Base-by-base conservation (phyloP, 2,888 invertebrate species). In the Epistrophe eligans region DNA sequence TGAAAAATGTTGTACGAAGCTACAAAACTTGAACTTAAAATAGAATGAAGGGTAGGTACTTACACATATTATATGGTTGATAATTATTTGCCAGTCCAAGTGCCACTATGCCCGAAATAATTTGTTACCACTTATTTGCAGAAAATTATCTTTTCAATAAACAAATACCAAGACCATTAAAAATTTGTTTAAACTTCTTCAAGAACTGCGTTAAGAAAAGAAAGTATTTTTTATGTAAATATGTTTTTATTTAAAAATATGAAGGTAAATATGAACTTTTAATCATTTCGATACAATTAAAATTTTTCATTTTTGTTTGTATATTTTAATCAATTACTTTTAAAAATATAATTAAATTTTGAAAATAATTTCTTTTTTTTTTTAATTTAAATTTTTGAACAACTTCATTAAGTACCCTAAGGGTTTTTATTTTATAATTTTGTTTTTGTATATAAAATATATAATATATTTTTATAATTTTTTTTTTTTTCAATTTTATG, bases 241-340 rank as follows among this genome's bases (percentile, higher is more conserved):
- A 88, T 67, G 32, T 67, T 38, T 88, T 62, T 79, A 88, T 83
- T 88, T 85, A 55, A 85, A 79, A 82, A 77, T 71, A 77, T 82
- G 72, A 43, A 55, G 66, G 67, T 82, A 79, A 80, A 85, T 82
- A 84, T 79, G 43, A 79, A 81, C 76, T 82, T 76, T 28, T 19
- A 58, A 73, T 79, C 35, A 24, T 64, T 50, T 35, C 8, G 57
- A 72, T 45, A 79, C 79, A 79, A 66, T 62, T 45, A 64, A 64
- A 35, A 35, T 58, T 62, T 19, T 58, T 19, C 35, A n/a, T 52
- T 28, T 60, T 62, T 35, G n/a, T 24, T 28, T 71, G 19, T 35
- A 8, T 48, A 67, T 43, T 40, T 52, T 73, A 62, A 66, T 72
- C 66, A 79, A 62, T n/a, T 19, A 45, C 35, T 19, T 50, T 13